These are phyloP conservation scores for Pseudorasbora parva DNA, from an alignment of 2,113 vertebrate species.

Conservation along the genomic window DNA sequence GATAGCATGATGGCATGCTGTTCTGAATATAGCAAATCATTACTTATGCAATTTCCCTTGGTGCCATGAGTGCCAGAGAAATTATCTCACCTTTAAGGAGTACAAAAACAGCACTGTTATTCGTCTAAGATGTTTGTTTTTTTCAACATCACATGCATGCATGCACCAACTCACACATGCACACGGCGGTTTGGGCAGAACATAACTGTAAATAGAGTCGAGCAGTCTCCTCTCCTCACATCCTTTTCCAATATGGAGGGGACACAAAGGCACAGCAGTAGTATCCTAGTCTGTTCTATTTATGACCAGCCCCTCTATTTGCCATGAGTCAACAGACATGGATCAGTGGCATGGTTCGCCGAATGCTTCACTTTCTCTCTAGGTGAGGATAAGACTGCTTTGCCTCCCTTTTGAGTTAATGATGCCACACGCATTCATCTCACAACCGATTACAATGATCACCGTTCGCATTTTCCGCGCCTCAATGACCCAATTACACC, in stretches of 20 bases:
- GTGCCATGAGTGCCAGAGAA: not conserved
- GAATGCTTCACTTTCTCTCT: slow-evolving; percentile 19
- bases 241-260: slow-evolving; percentile 18
- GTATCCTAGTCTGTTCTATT: slow-evolving; percentile 14
- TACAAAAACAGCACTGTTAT: not conserved
- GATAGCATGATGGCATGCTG: not conserved
- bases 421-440: slow-evolving; percentile 41
- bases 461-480: slow-evolving; percentile 56
- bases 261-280: slow-evolving; percentile 4
- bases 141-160: not conserved
- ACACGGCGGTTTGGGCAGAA: slow-evolving; percentile 19
- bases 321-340: slow-evolving; percentile 3
- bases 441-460: slow-evolving; percentile 60
- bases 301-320: not conserved
- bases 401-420: slow-evolving; percentile 36
- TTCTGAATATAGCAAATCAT: not conserved
- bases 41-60: not conserved
- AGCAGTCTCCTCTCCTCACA: slow-evolving; percentile 25
- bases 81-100: not conserved
- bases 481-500: slow-evolving; percentile 62
- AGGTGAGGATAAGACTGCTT: slow-evolving; percentile 19
- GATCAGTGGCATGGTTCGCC: not conserved
- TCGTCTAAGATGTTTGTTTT: not conserved
- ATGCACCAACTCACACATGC: not conserved
- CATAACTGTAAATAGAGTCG: not conserved